Conservation (phyloP, 1,140 invertebrate genomes). For the Pseudachorutes palmiensis region DNA sequence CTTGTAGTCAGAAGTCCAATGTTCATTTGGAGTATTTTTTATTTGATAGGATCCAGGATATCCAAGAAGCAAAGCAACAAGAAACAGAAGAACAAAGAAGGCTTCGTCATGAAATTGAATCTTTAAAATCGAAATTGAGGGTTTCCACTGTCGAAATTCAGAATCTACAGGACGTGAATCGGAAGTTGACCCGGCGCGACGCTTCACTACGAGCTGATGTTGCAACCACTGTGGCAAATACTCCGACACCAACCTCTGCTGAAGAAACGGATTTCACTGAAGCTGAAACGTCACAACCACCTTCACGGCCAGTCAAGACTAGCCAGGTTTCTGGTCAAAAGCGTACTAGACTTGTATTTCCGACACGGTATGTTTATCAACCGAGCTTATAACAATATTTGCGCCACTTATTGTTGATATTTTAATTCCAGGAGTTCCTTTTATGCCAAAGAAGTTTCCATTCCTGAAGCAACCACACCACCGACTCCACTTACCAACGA, state of each 20-base stretch:
- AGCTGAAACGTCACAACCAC: no score
- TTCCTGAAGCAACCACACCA: not conserved
- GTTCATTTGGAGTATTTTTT: not conserved
- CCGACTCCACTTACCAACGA: not conserved
- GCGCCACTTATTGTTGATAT: no score
- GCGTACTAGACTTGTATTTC: no score
- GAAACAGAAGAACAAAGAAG: not conserved
- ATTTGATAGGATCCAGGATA: not conserved
- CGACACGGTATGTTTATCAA: no score
- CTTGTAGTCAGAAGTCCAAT: not conserved
- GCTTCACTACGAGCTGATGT: not conserved
- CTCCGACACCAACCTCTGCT: no score
- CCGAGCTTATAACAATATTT: no score
- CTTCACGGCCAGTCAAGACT: no score
- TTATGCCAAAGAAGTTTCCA: slow-evolving; percentile 1
- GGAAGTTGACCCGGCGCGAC: not conserved
- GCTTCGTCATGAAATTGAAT: not conserved
- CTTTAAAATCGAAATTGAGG: not conserved
- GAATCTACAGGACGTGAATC: not conserved
- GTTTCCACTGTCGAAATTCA: not conserved
- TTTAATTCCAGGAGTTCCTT: not conserved
- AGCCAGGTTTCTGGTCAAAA: no score
- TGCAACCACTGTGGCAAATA: not conserved
- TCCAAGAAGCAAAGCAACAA: not conserved
- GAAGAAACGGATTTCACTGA: no score